phyloP scores from a whole-genome alignment of 2,797 vertebrate species.

The Australoheros facetus region DNA sequence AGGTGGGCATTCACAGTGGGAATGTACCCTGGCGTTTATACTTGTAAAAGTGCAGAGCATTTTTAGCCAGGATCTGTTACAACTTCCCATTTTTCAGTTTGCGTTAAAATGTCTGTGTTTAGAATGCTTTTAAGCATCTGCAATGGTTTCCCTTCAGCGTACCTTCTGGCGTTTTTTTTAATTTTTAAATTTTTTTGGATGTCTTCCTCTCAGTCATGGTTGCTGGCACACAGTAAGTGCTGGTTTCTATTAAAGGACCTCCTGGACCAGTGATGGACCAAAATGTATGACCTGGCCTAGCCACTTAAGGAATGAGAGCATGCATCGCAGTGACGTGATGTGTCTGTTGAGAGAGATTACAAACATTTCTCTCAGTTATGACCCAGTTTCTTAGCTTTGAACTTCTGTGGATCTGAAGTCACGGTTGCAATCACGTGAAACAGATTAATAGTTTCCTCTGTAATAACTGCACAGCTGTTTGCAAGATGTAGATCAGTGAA shows the following conservation, averaged over 20 bases:
- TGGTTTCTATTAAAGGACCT: conserved; percentile 14
- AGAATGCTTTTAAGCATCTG: conserved; percentile 33
- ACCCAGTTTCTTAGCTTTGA: neutral
- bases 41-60: neutral
- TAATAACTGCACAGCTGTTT: neutral
- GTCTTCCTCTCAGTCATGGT: conserved; percentile 5
- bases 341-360: conserved; percentile 14
- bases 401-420: neutral
- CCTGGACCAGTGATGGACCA: neutral
- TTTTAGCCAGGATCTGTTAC: conserved; percentile 23
- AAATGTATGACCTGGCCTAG: conserved; percentile 1
- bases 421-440: neutral
- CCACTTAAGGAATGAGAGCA: conserved; percentile 18
- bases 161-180: neutral
- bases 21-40: neutral
- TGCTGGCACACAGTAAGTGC: conserved; percentile 11
- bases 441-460: neutral
- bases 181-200: neutral
- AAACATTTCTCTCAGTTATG: neutral
- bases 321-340: conserved; percentile 3
- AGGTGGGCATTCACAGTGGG: neutral
- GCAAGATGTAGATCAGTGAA: neutral
- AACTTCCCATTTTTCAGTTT: conserved; percentile 11
- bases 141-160: neutral
- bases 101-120: conserved; percentile 10